These are phyloP conservation scores for Trimorus sp. DNA, from an alignment of 2,888 invertebrate species.

Conservation along the genomic window DNA sequence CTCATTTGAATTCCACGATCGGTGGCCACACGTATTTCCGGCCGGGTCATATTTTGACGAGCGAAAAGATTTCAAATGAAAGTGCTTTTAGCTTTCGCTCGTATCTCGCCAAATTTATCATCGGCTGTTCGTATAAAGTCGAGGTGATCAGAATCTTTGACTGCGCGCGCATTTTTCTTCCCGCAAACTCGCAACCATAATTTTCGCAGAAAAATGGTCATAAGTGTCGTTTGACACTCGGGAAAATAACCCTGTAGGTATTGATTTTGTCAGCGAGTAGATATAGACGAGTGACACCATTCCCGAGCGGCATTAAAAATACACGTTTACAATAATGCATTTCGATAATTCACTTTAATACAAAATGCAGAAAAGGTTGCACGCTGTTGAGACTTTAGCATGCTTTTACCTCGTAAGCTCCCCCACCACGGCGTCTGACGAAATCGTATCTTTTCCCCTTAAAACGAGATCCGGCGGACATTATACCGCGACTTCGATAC, in stretches of 20 bases:
- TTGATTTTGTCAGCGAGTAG: not conserved
- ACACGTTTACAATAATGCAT: too few species aligned
- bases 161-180: conserved; percentile 21
- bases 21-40: conserved; percentile 17
- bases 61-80: conserved; percentile 36
- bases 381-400: too few species aligned
- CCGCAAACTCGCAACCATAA: conserved; percentile 26
- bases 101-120: conserved; percentile 44
- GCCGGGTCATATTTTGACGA: conserved; percentile 40
- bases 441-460: too few species aligned
- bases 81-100: conserved; percentile 46
- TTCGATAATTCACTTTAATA: too few species aligned
- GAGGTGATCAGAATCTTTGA: conserved; percentile 44
- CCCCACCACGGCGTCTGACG: too few species aligned
- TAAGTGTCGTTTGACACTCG: conserved; percentile 15
- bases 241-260: not conserved
- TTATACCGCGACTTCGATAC: too few species aligned
- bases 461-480: too few species aligned
- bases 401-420: too few species aligned
- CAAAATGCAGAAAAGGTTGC: too few species aligned
- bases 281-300: too few species aligned
- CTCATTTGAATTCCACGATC: conserved; percentile 14
- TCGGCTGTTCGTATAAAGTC: conserved; percentile 44
- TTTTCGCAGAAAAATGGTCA: conserved; percentile 35
- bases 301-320: too few species aligned